Base-by-base conservation (phyloP, 2,888 invertebrate genomes). In the Meiosimyza platycephala region DNA sequence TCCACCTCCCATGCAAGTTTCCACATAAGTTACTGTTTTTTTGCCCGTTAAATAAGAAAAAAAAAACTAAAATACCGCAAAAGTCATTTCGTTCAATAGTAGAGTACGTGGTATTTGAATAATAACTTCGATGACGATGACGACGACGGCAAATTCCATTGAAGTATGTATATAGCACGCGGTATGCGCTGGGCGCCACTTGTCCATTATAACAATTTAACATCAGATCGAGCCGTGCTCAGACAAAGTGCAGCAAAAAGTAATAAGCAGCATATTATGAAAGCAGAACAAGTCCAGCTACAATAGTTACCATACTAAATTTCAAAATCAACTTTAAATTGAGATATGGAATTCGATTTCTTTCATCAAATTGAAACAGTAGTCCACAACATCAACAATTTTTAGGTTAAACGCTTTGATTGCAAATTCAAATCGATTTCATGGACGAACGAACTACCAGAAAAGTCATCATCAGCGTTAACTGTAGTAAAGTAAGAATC, bases 331-430 rank as follows among this genome's bases (percentile, higher is more conserved):
- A n/a, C 69, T 66, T 63, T 15, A 18, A 40, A 40, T 40, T 40
- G 4, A 7, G 4, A 7, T 40, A 4, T 16, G n/a, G 16, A 28
- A 13, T 47, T 60, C 52, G 51, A 60, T 62, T 62, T 60, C 9
- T 40, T 40, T 40, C 40, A 40, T 40, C 40, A 40, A n/a, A 65
- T 50, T 18, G 62, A 67, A 74, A 76, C 79, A 74, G 79, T 77
- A 78, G 79, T 76, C 72, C 66, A 33, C 67, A 69, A 62, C 71
- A 74, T 72, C 76, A 73, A 75, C 75, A 76, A 78, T 77, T 77
- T 77, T 77, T 76, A 76, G 74, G 78, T 74, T 79, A 79, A 79
- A 79, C 77, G 78, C 74, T 79, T 74, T 77, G 77, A 79, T 77
- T 78, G 74, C 72, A 64, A 70, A 70, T 63, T 63, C 52, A 70